Base-by-base conservation (phyloP, 2,113 vertebrate species). In the Myiozetetes cayanensis region DNA sequence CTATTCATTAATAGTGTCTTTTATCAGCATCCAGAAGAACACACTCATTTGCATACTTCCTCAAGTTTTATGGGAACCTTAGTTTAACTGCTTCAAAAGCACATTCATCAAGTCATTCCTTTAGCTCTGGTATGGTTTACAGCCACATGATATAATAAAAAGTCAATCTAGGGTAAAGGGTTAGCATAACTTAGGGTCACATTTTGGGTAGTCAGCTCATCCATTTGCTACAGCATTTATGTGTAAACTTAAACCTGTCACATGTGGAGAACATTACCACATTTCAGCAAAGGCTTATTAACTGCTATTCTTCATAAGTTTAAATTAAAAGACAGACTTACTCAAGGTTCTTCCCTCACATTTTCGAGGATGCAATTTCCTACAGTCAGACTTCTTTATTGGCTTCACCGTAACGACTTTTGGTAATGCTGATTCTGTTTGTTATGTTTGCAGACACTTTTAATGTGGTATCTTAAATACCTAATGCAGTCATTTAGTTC, bases 281-380 rank as follows among this genome's bases (percentile, higher is more conserved):
- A 94, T 95, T 96, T 96, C 94, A 96, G 87, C 72, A 87, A 74
- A 89, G 81, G 68, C 41, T 93, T 96, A 72, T 94, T 87, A 94
- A 88, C 83, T 66, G 18, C 83, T 86, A 52, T 91, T 93, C 77
- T 93, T 95, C 70, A 43, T 88, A 85, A 94, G 72, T 94, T 93
- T 94, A 95, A 93, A 93, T 89, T 97, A 94, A 94, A 93, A 94
- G 77, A 73, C 75, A 75, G 49, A 85, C 77, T 70, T 74, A 75
- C 77, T 92, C 90, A 90, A 92, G 80, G 86, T 90, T 91, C 77
- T 74, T 74, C 70, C 33, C n/a, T 46, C 58, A 44, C 9, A 33
- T 35, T 93, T 93, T 58, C 47, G 19, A 87, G 47, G 55, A 73
- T 67, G 63, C 53, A 87, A 27, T 93, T 95, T 96, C 56, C 78